Evolutionary conservation across 2,113 vertebrate genomes (phyloP).

Genomic region (Microcebus griseorufus): DNA sequence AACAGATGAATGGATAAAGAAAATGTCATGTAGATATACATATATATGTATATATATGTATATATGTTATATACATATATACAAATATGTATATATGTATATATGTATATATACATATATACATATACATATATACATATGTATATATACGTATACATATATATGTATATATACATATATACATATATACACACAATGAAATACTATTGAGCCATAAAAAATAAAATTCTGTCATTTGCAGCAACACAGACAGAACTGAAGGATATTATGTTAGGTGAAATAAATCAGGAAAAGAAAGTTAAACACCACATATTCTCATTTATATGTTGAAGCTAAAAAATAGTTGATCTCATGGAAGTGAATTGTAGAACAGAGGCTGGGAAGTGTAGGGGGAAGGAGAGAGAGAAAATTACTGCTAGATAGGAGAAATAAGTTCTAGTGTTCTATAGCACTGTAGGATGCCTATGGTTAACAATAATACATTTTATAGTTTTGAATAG

Average conservation of each 20-base stretch:
- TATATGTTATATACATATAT: no score
- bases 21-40: neutral
- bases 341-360: neutral
- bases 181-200: neutral
- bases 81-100: neutral
- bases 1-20: neutral
- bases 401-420: neutral
- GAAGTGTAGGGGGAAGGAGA: neutral
- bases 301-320: neutral
- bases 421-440: neutral
- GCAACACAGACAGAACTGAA: neutral
- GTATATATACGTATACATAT: no score
- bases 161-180: no score
- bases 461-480: neutral
- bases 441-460: neutral
- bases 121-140: no score
- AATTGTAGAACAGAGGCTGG: neutral
- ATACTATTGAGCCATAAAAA: neutral
- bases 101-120: no score
- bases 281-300: neutral
- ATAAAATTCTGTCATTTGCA: neutral
- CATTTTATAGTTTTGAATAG: neutral
- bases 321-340: neutral
- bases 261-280: neutral
- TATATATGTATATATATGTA: no score